Evolutionary conservation across 92 coral and sea anemone genomes (phyloP).

Genomic region (Pocillopora grandis): DNA sequence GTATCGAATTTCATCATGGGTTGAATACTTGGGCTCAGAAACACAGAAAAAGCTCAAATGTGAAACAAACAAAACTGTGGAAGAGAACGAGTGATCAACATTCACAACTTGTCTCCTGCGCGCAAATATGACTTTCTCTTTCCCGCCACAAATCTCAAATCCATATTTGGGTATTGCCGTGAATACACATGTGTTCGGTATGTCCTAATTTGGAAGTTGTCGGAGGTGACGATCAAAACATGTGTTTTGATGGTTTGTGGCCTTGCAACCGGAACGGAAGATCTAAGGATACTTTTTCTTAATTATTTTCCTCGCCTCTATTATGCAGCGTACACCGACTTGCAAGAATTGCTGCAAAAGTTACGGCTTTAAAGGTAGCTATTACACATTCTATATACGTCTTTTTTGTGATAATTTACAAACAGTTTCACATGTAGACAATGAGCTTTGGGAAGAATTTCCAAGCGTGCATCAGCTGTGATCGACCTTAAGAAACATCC

Average conservation of each 20-base stretch:
- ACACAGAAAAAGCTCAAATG: neutral
- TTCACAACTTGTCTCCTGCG: neutral
- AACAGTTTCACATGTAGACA: neutral
- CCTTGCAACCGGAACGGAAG: neutral
- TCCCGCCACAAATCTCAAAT: slow-evolving; percentile 68
- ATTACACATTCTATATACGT: neutral
- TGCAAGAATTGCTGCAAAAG: slow-evolving; percentile 86
- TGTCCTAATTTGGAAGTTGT: slow-evolving; percentile 37
- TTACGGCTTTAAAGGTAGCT: slow-evolving; percentile 80
- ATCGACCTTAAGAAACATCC: neutral
- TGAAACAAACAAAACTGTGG: neutral
- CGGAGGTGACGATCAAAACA: slow-evolving; percentile 22
- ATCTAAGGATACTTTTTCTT: neutral
- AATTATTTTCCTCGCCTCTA: neutral
- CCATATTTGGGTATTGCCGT: slow-evolving; percentile 57
- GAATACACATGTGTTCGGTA: neutral
- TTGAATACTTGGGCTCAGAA: neutral
- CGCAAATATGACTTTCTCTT: slow-evolving; percentile 58
- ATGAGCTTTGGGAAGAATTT: neutral
- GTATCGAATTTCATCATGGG: slow-evolving; percentile 75
- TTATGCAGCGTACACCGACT: slow-evolving; percentile 96
- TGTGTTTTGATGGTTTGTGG: slow-evolving; percentile 5
- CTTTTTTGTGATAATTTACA: neutral
- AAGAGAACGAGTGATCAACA: neutral
- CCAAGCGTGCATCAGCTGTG: slow-evolving; percentile 8